These are phyloP conservation scores for Planiliza haematocheilus DNA, from an alignment of 2,113 vertebrate genomes.

Conservation along the genomic window DNA sequence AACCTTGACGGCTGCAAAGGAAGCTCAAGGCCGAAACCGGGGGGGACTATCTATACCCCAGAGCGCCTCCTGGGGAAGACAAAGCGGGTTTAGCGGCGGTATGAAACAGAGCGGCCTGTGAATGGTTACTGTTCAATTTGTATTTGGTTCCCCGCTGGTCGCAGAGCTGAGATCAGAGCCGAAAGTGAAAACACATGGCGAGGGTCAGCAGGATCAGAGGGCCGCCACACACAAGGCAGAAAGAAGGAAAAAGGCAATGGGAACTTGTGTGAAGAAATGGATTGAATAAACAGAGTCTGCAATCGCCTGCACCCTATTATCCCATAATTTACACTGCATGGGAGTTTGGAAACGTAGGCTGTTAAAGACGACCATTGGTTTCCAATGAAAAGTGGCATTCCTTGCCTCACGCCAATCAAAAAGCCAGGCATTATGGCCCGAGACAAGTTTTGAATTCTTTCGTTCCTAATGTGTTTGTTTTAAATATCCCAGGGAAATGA, in stretches of 20 bases:
- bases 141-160: constrained; percentile 99
- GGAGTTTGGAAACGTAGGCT: constrained; percentile 91
- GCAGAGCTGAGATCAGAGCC: constrained; percentile 99
- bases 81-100: constrained; percentile 93
- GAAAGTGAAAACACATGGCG: constrained; percentile 99
- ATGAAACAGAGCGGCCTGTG: constrained; percentile 94
- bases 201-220: constrained; percentile 98
- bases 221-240: constrained; percentile 95
- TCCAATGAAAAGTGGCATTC: constrained; percentile 85
- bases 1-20: constrained; percentile 23
- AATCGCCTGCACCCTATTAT: constrained; percentile 97
- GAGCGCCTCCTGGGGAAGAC: constrained; percentile 86
- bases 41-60: constrained; percentile 86
- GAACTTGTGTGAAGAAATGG: constrained; percentile 97
- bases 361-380: constrained; percentile 84
- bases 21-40: constrained; percentile 65
- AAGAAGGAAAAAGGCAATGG: constrained; percentile 90
- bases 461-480: constrained; percentile 96
- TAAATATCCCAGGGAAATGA: constrained; percentile 95
- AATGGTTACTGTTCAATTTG: constrained; percentile 99
- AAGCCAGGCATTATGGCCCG: constrained; percentile 82
- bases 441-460: constrained; percentile 95
- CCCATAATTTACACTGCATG: constrained; percentile 97
- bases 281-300: constrained; percentile 97
- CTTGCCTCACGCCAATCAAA: constrained; percentile 89